Base-by-base conservation (phyloP, 2,888 invertebrate species). In the Aspidapion aeneum region DNA sequence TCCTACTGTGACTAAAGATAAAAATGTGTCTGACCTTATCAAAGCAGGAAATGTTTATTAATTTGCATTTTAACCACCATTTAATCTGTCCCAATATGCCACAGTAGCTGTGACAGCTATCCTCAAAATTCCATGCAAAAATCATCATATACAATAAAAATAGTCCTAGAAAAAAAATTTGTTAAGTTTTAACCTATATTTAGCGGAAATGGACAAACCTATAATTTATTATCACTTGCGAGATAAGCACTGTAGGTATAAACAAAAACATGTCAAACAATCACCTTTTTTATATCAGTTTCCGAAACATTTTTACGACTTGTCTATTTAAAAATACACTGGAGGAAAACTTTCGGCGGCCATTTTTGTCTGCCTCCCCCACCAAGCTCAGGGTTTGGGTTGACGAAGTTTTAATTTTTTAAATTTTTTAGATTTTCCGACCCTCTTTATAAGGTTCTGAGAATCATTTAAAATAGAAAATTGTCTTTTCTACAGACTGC, bases 321-420 rank as follows among this genome's bases (percentile, higher is more conserved):
- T 72, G 71, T 69, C 73, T 74, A 35, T 74, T 74, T 35, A 35
- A 72, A 72, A 73, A 68, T 62, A 69, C 68, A 75, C 74, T 19
- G 7, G 16, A 55, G 71, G 72, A 74, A 76, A 76, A 76, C 74
- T 75, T 76, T 75, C 73, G 75, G 78, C 76, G 76, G 80, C 80
- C 80, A 80, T 80, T 77, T 79, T 79, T 73, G 69, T 74, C 67
- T 64, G 71, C 75, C 78, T 77, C 79, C 79, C 79, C 79, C 79
- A 78, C 78, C 72, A 67, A 69, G 71, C 63, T 62, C 21, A 48
- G 60, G 35, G 35, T 35, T 35, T 35, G 35, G 35, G 35, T 35
- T 35, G 12, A 12, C 35, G 35, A 17, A 18, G 12, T 49, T 55
- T 17, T 48, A 16, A 21, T 55, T 1, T 16, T 55, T 18, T 17